Evolutionary conservation across 2,797 vertebrate genomes (phyloP).

Genomic region (Lerista edwardsae): DNA sequence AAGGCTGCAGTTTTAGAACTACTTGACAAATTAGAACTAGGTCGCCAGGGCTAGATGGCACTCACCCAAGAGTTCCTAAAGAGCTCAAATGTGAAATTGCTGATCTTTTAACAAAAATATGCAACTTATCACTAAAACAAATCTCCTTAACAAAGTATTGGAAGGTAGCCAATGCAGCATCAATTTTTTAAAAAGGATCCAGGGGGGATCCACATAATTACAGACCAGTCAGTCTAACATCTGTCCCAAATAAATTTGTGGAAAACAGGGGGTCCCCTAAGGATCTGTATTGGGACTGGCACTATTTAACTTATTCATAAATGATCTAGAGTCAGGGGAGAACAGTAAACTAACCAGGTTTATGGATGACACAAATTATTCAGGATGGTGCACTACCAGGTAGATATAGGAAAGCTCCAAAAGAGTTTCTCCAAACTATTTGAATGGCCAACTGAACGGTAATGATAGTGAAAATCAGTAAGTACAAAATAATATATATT

Average conservation of each 20-base stretch:
- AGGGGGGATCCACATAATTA: constrained; percentile 45
- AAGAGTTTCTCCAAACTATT: constrained; percentile 1
- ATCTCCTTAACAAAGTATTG: constrained; percentile 40
- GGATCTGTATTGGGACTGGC: constrained; percentile 25
- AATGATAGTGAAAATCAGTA: constrained; percentile 4
- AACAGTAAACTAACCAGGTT: constrained; percentile 12
- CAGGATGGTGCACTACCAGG: background rate
- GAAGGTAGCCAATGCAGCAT: constrained; percentile 43
- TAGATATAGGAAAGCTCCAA: background rate
- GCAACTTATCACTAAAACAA: constrained; percentile 46
- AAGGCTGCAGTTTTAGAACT: constrained; percentile 7
- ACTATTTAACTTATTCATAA: constrained; percentile 46
- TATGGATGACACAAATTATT: constrained; percentile 29
- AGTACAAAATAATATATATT: background rate
- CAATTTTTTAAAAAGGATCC: constrained; percentile 29
- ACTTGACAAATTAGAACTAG: constrained; percentile 21
- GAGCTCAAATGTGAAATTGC: constrained; percentile 30
- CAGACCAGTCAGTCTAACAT: constrained; percentile 45
- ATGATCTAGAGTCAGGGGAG: constrained; percentile 31
- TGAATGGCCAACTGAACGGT: background rate
- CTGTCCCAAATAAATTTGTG: constrained; percentile 46
- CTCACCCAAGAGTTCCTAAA: constrained; percentile 25
- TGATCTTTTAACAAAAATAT: constrained; percentile 45
- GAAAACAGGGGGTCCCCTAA: constrained; percentile 35
- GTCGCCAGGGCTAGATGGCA: constrained; percentile 10